Conservation (phyloP, 2,113 vertebrate species). For the Verasper variegatus region DNA sequence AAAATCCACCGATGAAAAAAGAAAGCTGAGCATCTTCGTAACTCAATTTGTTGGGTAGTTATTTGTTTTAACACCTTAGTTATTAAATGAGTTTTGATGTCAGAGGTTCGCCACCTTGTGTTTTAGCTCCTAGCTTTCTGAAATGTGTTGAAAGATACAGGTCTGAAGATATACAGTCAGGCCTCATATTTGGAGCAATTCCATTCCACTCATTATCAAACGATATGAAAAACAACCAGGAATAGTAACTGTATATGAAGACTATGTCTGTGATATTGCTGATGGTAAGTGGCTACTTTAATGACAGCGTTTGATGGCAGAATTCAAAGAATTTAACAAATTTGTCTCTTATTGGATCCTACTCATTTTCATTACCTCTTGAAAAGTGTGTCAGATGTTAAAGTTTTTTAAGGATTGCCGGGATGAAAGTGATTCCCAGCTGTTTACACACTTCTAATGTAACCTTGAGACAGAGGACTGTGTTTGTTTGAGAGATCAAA, state of each 20-base stretch:
- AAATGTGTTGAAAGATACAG: too few species aligned
- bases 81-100: too few species aligned
- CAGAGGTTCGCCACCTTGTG: too few species aligned
- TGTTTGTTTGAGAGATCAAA: slow-evolving; percentile 42
- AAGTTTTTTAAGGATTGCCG: too few species aligned
- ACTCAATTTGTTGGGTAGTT: too few species aligned
- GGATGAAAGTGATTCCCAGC: slow-evolving; percentile 20
- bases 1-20: too few species aligned
- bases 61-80: too few species aligned
- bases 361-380: slow-evolving; percentile 4
- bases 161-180: too few species aligned
- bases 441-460: slow-evolving; percentile 11
- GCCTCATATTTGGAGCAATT: background rate
- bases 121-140: too few species aligned
- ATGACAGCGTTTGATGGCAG: background rate
- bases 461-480: slow-evolving; percentile 40
- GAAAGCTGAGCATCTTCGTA: too few species aligned
- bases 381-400: background rate
- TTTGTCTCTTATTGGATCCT: background rate
- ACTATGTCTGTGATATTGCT: background rate
- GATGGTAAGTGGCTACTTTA: background rate
- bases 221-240: background rate
- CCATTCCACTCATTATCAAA: background rate
- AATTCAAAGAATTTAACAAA: background rate
- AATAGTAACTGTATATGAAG: background rate